Evolutionary conservation across 2,113 vertebrate genomes (phyloP).

Genomic region (Indicator maculatus): DNA sequence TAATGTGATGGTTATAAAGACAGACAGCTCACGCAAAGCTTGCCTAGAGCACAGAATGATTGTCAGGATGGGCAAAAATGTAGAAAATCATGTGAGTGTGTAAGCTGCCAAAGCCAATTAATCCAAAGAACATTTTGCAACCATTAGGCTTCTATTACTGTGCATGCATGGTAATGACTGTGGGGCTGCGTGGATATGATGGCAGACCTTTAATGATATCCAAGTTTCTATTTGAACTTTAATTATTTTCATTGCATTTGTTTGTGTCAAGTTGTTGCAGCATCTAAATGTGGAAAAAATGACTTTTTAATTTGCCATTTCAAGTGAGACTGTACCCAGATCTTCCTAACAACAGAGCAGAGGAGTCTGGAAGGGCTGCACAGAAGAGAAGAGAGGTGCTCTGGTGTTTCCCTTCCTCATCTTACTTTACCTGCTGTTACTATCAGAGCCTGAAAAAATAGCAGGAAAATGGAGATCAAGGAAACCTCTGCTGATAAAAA

Average conservation of each 20-base stretch:
- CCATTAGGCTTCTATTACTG: conserved; percentile 65
- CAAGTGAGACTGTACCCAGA: not conserved
- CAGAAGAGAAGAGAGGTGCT: not conserved
- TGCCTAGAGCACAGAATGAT: conserved; percentile 67
- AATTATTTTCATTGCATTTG: conserved; percentile 44
- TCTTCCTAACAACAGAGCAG: not conserved
- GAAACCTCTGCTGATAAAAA: not conserved
- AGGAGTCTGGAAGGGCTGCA: not conserved
- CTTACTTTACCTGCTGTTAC: not conserved
- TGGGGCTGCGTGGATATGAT: not conserved
- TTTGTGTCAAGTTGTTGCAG: not conserved
- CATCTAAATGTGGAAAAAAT: not conserved
- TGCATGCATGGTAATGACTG: conserved; percentile 42
- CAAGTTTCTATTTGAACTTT: conserved; percentile 14
- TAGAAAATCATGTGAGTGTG: conserved; percentile 73
- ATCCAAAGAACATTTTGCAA: conserved; percentile 68
- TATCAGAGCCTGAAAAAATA: not conserved
- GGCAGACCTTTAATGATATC: conserved; percentile 1
- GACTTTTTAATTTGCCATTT: not conserved
- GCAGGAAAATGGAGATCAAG: not conserved
- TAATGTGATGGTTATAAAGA: conserved; percentile 73
- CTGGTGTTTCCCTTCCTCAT: not conserved
- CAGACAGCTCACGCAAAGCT: conserved; percentile 68
- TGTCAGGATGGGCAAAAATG: conserved; percentile 74
- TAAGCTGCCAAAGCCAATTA: conserved; percentile 74